Percentiles rank a stretch among this genome's conserved stretches.
Evolutionary conservation across 2,888 invertebrate genomes (phyloP).

Genomic region (Hylaea fasciaria): DNA sequence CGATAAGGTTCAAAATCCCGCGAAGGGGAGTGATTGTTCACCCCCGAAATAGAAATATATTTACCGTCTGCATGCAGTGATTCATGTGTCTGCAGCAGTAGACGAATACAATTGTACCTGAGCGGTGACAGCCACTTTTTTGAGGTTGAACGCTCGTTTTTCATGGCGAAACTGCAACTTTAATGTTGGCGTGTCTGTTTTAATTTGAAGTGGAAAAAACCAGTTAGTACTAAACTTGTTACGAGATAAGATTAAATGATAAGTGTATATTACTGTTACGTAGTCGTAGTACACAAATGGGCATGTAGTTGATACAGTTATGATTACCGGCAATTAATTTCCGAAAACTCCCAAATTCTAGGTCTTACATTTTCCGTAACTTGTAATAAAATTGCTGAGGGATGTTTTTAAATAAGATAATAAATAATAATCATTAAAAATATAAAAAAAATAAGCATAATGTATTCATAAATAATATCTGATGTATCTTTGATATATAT

Average conservation of each 20-base stretch:
- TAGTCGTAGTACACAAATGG: neutral
- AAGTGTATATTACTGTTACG: slow-evolving; percentile 13
- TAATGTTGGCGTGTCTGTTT: slow-evolving; percentile 34
- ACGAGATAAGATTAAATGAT: slow-evolving; percentile 28
- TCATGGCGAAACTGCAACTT: slow-evolving; percentile 54
- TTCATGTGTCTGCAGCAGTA: slow-evolving; percentile 80
- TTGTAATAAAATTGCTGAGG: too few species aligned
- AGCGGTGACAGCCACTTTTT: slow-evolving; percentile 58
- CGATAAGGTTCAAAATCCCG: slow-evolving; percentile 50
- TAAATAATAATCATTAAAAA: too few species aligned
- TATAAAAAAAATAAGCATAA: too few species aligned
- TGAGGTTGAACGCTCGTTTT: slow-evolving; percentile 54
- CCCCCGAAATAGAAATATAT: slow-evolving; percentile 70
- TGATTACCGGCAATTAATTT: slow-evolving; percentile 6
- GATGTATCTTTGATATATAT: too few species aligned
- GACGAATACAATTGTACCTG: slow-evolving; percentile 76
- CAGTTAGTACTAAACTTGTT: slow-evolving; percentile 25
- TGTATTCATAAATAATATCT: too few species aligned
- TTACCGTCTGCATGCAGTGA: slow-evolving; percentile 74
- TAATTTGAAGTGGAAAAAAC: slow-evolving; percentile 39
- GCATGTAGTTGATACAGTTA: slow-evolving; percentile 20
- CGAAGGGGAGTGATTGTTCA: slow-evolving; percentile 55
- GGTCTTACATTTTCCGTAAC: too few species aligned
- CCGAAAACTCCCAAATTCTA: too few species aligned
- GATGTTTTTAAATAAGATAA: too few species aligned